phyloP scores from a whole-genome alignment of 2,797 vertebrate species.

The Silurus lanzhouensis region DNA sequence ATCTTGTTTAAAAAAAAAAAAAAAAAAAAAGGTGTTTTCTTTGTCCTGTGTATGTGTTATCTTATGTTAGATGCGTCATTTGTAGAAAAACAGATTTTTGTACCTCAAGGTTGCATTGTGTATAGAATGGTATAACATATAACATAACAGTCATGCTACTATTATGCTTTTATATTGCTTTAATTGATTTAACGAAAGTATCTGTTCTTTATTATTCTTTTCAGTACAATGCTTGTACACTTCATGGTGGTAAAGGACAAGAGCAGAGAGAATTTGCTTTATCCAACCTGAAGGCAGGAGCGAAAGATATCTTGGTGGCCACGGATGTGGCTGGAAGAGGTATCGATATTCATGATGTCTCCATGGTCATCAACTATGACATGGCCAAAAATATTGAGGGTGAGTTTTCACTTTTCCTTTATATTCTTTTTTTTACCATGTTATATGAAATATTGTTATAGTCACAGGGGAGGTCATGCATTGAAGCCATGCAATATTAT shows the following conservation, averaged over 20 bases:
- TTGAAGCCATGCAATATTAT: not conserved
- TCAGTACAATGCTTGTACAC: conserved; percentile 97
- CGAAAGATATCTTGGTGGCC: conserved; percentile 98
- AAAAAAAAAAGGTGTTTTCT: not conserved
- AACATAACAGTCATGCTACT: too few species aligned
- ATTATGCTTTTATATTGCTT: not conserved
- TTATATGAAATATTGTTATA: not conserved
- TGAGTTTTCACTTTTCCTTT: conserved; percentile 59
- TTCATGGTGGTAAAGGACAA: conserved; percentile 97
- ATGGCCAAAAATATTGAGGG: conserved; percentile 99
- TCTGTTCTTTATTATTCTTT: not conserved
- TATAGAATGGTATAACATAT: not conserved
- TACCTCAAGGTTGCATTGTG: not conserved
- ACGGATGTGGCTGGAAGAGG: conserved; percentile 96
- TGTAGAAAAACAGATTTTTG: not conserved
- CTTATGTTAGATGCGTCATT: not conserved
- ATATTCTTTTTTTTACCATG: not conserved
- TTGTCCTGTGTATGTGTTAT: not conserved
- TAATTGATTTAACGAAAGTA: not conserved
- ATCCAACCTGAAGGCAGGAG: conserved; percentile 96
- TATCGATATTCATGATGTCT: conserved; percentile 97
- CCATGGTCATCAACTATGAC: conserved; percentile 97
- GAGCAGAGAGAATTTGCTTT: conserved; percentile 97
- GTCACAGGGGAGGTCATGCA: too few species aligned
- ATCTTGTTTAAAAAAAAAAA: not conserved